phyloP scores from a whole-genome alignment of 2,113 vertebrate genomes.

The Sapayoa aenigma region DNA sequence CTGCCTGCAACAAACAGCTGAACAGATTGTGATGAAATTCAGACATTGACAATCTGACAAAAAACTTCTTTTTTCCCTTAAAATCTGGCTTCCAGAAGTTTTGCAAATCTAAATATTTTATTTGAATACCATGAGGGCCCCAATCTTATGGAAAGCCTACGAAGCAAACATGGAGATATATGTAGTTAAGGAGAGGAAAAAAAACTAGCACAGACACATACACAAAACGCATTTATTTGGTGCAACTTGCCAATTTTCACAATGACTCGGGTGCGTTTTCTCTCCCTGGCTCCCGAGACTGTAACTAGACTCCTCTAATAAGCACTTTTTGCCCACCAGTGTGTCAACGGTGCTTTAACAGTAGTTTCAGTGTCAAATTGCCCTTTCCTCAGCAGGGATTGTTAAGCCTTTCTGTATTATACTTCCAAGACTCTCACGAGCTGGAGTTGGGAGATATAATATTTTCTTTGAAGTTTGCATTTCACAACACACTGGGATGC shows the following conservation, averaged over 20 bases:
- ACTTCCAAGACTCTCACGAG: conserved; percentile 78
- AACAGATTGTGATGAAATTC: conserved; percentile 82
- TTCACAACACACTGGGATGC: conserved; percentile 77
- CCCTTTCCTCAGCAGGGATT: conserved; percentile 80
- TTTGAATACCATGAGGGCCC: conserved; percentile 68
- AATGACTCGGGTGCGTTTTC: conserved; percentile 42
- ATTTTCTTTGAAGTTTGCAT: conserved; percentile 83
- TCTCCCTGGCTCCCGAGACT: conserved; percentile 50
- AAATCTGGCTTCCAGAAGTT: conserved; percentile 79
- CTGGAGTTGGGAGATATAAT: conserved; percentile 82
- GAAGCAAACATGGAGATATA: conserved; percentile 73
- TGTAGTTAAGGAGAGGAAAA: neutral
- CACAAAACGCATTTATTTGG: conserved; percentile 15
- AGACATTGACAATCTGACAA: conserved; percentile 78
- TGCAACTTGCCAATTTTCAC: conserved; percentile 60
- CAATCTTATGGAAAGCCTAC: conserved; percentile 70
- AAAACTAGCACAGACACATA: neutral
- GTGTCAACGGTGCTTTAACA: conserved; percentile 75
- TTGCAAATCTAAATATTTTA: conserved; percentile 79
- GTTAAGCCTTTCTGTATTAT: conserved; percentile 78
- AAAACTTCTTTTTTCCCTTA: conserved; percentile 74
- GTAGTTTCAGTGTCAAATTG: conserved; percentile 79
- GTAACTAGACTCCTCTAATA: conserved; percentile 72
- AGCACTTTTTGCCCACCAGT: conserved; percentile 74
- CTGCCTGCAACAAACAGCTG: conserved; percentile 79